phyloP scores from a whole-genome alignment of 2,797 vertebrate genomes.

The Allobates femoralis region DNA sequence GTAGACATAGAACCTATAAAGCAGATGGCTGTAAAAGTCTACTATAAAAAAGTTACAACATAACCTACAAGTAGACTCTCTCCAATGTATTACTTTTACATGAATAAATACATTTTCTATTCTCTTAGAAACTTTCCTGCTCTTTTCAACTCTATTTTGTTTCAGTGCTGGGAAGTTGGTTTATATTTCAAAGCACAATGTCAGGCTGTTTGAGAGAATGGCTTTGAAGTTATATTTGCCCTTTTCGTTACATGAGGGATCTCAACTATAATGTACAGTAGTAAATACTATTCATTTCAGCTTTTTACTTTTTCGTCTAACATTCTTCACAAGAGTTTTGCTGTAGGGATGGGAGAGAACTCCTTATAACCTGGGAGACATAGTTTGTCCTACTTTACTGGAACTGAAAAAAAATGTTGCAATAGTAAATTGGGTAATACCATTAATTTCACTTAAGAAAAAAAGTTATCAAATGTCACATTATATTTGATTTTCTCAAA shows the following conservation, averaged over 20 bases:
- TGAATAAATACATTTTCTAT: conserved; percentile 35
- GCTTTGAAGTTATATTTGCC: conserved; percentile 54
- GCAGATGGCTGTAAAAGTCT: neutral
- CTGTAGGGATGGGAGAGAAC: conserved; percentile 41
- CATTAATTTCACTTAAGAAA: neutral
- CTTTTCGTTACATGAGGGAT: conserved; percentile 42
- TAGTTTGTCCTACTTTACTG: conserved; percentile 34
- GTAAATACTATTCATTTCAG: conserved; percentile 52
- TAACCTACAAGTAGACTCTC: neutral
- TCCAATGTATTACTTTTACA: conserved; percentile 1
- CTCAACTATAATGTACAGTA: conserved; percentile 44
- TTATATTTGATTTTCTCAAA: neutral
- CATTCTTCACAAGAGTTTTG: conserved; percentile 30
- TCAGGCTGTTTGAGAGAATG: conserved; percentile 50
- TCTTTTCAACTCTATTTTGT: conserved; percentile 55
- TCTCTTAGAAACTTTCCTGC: conserved; percentile 24
- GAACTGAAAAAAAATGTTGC: neutral
- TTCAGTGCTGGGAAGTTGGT: conserved; percentile 41
- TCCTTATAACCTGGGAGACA: conserved; percentile 30
- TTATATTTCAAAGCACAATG: conserved; percentile 54
- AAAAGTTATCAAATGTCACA: neutral
- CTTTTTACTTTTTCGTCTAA: conserved; percentile 31
- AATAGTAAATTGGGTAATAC: neutral
- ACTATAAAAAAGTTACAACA: neutral
- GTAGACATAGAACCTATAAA: neutral